These are phyloP conservation scores for Euura saliciscinereae DNA, from an alignment of 1,140 invertebrate species.

Conservation along the genomic window DNA sequence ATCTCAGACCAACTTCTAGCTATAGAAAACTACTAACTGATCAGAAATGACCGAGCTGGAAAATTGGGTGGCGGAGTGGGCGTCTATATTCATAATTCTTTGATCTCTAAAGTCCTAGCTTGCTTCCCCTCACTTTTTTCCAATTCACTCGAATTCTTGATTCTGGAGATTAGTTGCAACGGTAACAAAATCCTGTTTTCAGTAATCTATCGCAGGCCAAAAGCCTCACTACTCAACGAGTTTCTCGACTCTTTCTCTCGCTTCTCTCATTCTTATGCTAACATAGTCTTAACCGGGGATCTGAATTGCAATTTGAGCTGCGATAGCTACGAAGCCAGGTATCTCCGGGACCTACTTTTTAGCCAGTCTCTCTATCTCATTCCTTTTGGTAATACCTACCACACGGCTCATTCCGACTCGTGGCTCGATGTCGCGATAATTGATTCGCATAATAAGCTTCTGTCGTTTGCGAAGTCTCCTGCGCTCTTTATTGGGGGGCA, in stretches of 20 bases:
- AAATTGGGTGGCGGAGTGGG: conserved; percentile 11
- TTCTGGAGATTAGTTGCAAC: background rate
- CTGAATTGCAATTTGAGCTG: background rate
- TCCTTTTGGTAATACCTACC: too few species aligned
- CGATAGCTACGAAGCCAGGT: background rate
- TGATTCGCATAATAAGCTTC: background rate
- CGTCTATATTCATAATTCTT: background rate
- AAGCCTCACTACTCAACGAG: background rate
- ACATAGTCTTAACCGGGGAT: background rate
- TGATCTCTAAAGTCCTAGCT: background rate
- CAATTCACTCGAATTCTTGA: conserved; percentile 4
- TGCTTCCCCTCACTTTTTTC: background rate
- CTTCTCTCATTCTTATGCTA: background rate
- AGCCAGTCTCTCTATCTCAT: background rate
- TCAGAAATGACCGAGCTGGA: conserved; percentile 17
- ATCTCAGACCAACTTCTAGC: background rate
- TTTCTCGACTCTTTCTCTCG: background rate
- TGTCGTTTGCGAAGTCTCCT: background rate
- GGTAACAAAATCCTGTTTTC: background rate
- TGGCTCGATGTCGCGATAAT: background rate
- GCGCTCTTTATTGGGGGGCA: background rate
- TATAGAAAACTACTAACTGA: background rate
- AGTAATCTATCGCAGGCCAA: background rate
- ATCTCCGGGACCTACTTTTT: background rate
- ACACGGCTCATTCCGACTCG: background rate